Evolutionary conservation across 1,140 invertebrate genomes (phyloP).

Genomic region (Aphidius ervi): DNA sequence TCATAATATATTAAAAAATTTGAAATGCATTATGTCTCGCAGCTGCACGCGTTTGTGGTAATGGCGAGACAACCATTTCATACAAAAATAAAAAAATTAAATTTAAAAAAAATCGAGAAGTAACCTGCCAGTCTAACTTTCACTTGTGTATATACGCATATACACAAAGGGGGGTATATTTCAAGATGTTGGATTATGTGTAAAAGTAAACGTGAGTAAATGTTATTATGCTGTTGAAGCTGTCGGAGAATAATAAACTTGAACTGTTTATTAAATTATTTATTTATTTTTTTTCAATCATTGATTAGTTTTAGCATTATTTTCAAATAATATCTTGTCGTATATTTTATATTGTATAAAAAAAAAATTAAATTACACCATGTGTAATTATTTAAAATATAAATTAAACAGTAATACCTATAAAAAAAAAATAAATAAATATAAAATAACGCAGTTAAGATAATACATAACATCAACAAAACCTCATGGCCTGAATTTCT

Average conservation of each 20-base stretch:
- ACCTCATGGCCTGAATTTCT: no score
- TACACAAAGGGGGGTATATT: not conserved
- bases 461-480: no score
- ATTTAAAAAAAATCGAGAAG: not conserved
- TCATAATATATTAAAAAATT: no score
- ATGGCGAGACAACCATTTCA: not conserved
- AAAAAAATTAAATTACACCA: no score
- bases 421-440: no score
- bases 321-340: no score
- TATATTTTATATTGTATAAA: no score
- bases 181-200: not conserved
- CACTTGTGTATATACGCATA: slow-evolving; percentile 4
- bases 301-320: not conserved
- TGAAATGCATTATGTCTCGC: no score
- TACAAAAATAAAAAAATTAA: not conserved
- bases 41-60: not conserved
- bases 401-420: no score
- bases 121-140: slow-evolving; percentile 3
- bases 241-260: slow-evolving; percentile 31
- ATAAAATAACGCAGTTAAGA: no score
- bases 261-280: slow-evolving; percentile 38
- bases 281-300: slow-evolving; percentile 8
- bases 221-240: slow-evolving; percentile 25
- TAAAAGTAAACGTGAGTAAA: slow-evolving; percentile 4
- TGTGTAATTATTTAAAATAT: no score